These are phyloP conservation scores for Orius laevigatus DNA, from an alignment of 1,140 invertebrate species.

Conservation along the genomic window DNA sequence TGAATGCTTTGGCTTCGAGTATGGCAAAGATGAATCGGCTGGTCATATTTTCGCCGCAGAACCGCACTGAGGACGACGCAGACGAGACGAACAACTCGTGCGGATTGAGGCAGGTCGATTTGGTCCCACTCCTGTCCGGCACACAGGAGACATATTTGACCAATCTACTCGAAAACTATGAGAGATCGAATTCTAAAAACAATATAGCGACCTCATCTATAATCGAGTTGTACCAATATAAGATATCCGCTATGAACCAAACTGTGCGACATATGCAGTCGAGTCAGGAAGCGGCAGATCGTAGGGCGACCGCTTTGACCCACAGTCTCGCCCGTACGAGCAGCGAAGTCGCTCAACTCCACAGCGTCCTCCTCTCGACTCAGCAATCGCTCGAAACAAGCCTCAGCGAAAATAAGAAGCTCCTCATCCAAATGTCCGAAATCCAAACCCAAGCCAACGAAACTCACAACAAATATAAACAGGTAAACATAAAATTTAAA, in stretches of 20 bases:
- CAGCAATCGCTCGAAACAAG: slow-evolving; percentile 32
- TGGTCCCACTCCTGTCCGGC: slow-evolving; percentile 26
- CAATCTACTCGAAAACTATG: slow-evolving; percentile 30
- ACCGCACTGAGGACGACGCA: background rate
- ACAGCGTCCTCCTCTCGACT: slow-evolving; percentile 32
- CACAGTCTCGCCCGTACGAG: slow-evolving; percentile 32
- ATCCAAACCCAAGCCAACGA: slow-evolving; percentile 6
- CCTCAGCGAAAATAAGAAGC: slow-evolving; percentile 25
- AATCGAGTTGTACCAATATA: slow-evolving; percentile 55
- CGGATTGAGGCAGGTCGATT: slow-evolving; percentile 11
- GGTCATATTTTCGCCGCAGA: slow-evolving; percentile 22
- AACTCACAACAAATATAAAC: slow-evolving; percentile 13
- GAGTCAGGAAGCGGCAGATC: slow-evolving; percentile 34
- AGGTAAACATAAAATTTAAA: slow-evolving; percentile 3
- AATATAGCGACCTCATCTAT: slow-evolving; percentile 43
- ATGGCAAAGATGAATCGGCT: slow-evolving; percentile 32
- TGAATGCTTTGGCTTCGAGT: slow-evolving; percentile 27
- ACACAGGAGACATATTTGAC: slow-evolving; percentile 35
- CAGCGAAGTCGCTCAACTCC: slow-evolving; percentile 30
- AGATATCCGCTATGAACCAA: slow-evolving; percentile 34
- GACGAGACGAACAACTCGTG: background rate
- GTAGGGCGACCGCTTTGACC: slow-evolving; percentile 31
- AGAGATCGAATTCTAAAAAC: slow-evolving; percentile 21
- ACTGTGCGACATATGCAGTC: slow-evolving; percentile 31
- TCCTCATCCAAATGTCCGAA: slow-evolving; percentile 6